Evolutionary conservation across 2,113 vertebrate genomes (phyloP).

Genomic region (Notothenia rossii): DNA sequence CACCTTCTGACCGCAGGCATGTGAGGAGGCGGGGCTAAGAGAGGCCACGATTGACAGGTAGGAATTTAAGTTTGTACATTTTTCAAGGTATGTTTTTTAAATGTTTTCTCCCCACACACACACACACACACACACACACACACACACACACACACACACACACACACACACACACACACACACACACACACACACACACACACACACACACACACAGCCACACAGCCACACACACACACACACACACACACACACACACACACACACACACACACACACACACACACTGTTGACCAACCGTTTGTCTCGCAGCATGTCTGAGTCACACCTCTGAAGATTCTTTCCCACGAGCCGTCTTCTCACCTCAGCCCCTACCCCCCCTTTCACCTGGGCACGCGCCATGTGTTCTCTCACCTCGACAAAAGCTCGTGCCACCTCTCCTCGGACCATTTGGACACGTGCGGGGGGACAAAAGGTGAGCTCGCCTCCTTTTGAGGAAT

Average conservation of each 20-base stretch:
- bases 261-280: no score
- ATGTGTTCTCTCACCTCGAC: slow-evolving; percentile 51
- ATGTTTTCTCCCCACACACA: no score
- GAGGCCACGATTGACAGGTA: neutral
- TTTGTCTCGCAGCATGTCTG: no score
- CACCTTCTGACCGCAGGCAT: neutral
- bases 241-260: no score
- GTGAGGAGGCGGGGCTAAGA: neutral
- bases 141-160: no score
- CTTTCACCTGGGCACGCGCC: slow-evolving; percentile 30
- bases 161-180: no score
- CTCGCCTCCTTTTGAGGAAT: neutral
- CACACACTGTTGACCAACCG: no score
- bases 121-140: no score
- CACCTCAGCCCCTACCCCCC: neutral
- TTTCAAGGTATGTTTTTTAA: no score
- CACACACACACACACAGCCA: no score
- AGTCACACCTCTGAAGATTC: slow-evolving; percentile 73
- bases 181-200: no score
- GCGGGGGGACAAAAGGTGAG: slow-evolving; percentile 49
- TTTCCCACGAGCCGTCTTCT: slow-evolving; percentile 53
- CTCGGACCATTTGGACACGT: slow-evolving; percentile 76
- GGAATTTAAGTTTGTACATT: neutral
- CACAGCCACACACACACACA: no score
- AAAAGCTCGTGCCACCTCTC: slow-evolving; percentile 58